A percentile compares a stretch with the other conserved stretches of the same genome.
Conservation (phyloP, 2,113 vertebrate genomes). For the Heteronetta atricapilla region DNA sequence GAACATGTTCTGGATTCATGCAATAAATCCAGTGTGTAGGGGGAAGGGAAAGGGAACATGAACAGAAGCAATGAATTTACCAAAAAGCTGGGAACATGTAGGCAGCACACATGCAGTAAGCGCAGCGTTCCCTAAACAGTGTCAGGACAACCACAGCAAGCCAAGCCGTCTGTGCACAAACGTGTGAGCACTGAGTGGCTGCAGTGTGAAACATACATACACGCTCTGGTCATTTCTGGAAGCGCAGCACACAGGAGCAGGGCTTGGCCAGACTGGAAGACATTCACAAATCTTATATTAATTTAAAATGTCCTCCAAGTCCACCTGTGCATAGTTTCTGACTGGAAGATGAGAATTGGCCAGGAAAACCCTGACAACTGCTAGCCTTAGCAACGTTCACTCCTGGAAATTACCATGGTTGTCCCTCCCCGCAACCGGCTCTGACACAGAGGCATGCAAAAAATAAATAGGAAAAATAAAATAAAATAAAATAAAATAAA, state of each 20-base stretch:
- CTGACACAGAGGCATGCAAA: background rate
- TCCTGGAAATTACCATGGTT: background rate
- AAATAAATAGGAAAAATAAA: background rate
- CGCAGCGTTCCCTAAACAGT: fast-evolving
- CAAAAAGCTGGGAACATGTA: fast-evolving
- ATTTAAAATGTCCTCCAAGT: background rate
- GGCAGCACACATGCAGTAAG: background rate
- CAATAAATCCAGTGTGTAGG: background rate
- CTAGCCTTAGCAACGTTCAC: background rate
- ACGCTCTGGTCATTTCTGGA: background rate
- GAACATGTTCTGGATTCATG: background rate
- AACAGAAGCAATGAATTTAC: background rate
- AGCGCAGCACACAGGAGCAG: background rate
- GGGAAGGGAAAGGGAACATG: background rate
- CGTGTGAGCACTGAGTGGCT: background rate
- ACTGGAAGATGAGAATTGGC: background rate
- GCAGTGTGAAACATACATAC: background rate
- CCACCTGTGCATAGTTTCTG: background rate
- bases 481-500: background rate
- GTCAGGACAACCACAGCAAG: fast-evolving
- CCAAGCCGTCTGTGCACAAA: fast-evolving
- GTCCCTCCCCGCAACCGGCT: background rate
- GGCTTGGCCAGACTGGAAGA: background rate
- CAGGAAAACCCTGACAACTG: background rate
- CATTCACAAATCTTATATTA: background rate